These are phyloP conservation scores for Fukomys damarensis DNA, from an alignment of 2,113 vertebrate genomes.

Conservation along the genomic window DNA sequence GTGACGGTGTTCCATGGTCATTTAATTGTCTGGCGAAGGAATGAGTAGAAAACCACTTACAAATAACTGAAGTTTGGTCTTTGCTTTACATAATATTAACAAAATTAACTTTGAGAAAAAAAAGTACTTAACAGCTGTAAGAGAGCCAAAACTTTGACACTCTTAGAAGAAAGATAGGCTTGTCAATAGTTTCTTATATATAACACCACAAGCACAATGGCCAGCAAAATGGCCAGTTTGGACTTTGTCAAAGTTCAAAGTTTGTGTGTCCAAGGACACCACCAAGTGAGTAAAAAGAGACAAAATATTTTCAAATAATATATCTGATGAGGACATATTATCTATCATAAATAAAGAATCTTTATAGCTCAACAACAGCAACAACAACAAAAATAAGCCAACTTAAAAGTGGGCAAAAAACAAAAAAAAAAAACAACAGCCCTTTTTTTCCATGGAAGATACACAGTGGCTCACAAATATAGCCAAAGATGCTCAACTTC, in stretches of 20 bases:
- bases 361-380: neutral
- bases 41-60: neutral
- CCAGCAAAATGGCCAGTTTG: neutral
- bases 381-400: neutral
- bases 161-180: conserved; percentile 15
- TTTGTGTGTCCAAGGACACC: neutral
- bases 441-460: neutral
- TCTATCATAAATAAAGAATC: neutral
- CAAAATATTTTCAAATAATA: neutral
- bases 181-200: neutral
- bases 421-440: neutral
- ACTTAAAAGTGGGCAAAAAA: neutral
- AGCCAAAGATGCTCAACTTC: neutral
- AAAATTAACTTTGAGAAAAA: neutral
- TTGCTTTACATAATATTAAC: neutral
- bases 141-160: neutral
- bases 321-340: neutral
- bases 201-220: neutral
- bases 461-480: neutral
- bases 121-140: neutral
- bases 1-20: neutral
- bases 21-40: neutral
- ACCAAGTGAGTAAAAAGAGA: neutral
- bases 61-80: neutral
- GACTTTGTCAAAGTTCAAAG: neutral